Percentiles rank a stretch among this genome's conserved stretches.
phyloP scores from a whole-genome alignment of 2,797 vertebrate genomes.

The Onychomys arenicola region DNA sequence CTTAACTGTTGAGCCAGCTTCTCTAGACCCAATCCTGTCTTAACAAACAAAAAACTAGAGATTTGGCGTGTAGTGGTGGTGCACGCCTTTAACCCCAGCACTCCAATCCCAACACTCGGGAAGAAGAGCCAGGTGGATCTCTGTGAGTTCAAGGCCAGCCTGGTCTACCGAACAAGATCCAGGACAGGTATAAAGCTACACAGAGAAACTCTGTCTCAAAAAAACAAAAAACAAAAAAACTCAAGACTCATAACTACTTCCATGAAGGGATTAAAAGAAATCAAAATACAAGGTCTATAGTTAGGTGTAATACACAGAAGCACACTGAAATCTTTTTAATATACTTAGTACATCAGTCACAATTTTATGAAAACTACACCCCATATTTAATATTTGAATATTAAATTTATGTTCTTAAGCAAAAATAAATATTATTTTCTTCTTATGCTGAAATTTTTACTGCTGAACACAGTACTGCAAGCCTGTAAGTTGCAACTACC shows the following conservation, averaged over 20 bases:
- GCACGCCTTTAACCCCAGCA: too few relatives aligned
- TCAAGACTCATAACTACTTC: conserved; percentile 7
- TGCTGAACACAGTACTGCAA: background rate
- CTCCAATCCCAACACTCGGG: too few relatives aligned
- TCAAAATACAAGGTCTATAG: background rate
- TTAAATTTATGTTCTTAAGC: background rate
- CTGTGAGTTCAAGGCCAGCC: too few relatives aligned
- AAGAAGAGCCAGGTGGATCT: too few relatives aligned
- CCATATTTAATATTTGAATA: background rate
- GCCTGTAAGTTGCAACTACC: background rate
- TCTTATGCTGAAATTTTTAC: conserved; percentile 11
- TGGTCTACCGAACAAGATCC: too few relatives aligned
- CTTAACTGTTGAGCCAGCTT: background rate
- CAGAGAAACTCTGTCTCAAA: too few relatives aligned
- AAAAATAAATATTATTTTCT: conserved; percentile 44
- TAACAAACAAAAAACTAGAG: background rate
- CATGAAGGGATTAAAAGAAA: conserved; percentile 50
- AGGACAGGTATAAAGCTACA: too few relatives aligned
- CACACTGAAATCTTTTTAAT: background rate
- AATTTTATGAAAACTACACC: conserved; percentile 24
- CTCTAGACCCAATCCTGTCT: background rate
- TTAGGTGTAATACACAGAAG: too few relatives aligned
- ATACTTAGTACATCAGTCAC: background rate
- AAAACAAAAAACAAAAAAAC: too few relatives aligned
- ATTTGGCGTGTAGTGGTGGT: too few relatives aligned